Conservation (phyloP, 2,113 vertebrate species). For the Microcebus murinus region DNA sequence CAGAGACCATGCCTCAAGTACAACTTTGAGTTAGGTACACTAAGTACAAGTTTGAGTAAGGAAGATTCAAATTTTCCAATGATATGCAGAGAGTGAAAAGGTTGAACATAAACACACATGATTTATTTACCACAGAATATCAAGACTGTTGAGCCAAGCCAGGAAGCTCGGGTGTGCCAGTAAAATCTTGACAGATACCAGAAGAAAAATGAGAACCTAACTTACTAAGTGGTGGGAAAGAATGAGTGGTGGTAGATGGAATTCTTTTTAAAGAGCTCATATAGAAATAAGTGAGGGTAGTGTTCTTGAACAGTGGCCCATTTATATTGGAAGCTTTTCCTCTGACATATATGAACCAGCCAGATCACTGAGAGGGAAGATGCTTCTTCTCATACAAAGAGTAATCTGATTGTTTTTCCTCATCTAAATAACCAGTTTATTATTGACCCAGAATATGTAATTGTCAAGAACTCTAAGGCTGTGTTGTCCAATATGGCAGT, state of each 20-base stretch:
- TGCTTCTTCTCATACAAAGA: slow-evolving; percentile 7
- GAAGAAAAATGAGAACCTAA: slow-evolving; percentile 68
- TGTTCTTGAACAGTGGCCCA: slow-evolving; percentile 46
- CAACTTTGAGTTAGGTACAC: slow-evolving; percentile 13
- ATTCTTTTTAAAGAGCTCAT: slow-evolving; percentile 57
- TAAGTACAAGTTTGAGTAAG: slow-evolving; percentile 11
- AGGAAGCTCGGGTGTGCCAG: slow-evolving; percentile 60
- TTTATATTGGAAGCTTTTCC: slow-evolving; percentile 41
- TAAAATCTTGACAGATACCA: slow-evolving; percentile 73
- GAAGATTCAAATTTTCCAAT: slow-evolving; percentile 68
- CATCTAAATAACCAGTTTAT: slow-evolving; percentile 49
- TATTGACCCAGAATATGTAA: neutral
- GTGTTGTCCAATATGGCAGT: neutral
- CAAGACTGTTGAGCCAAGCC: slow-evolving; percentile 70
- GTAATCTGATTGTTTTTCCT: slow-evolving; percentile 15
- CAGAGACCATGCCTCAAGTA: slow-evolving; percentile 13
- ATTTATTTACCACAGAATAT: slow-evolving; percentile 77
- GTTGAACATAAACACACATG: slow-evolving; percentile 75
- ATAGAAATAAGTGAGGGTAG: slow-evolving; percentile 29
- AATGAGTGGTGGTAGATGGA: slow-evolving; percentile 40
- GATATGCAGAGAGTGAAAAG: slow-evolving; percentile 45
- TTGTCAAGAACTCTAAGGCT: slow-evolving; percentile 15
- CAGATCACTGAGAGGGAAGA: slow-evolving; percentile 14
- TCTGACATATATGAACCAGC: slow-evolving; percentile 27
- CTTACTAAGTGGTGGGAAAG: slow-evolving; percentile 68